Evolutionary conservation across 1,140 invertebrate genomes (phyloP), one percentile per base, ranked within the genome.

Genomic region (Ips nitidus): DNA sequence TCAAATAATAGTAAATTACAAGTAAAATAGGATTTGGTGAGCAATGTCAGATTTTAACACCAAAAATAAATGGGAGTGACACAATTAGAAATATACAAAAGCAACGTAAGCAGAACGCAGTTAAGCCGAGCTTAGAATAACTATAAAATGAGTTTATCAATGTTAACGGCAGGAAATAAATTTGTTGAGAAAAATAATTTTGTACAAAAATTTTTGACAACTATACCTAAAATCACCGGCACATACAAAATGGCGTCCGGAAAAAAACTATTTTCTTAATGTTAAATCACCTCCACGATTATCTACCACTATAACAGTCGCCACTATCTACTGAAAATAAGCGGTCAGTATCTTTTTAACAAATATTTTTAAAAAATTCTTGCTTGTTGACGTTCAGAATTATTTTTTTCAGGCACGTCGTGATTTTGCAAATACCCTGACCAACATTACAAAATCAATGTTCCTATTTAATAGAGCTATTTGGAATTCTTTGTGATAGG

Each of bases 181-280:
- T 22, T 50, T 8, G 6, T 50, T 50, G 45, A 50, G 6, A 50
- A 50, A 50, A 8, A 8, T 50, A 50, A 6, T 50, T 50, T 50
- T 8, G 22, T 50, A 50, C 45, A 50, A 22, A 22, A 50, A 50
- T 50, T 50, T 77, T 75, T 76, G 74, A 75, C 73, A 75, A 75
- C 47, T 75, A 65, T 66, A 70, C 2, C 72, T 53, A 78, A 76
- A 78, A 77, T 76, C 74, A 78, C 77, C 78, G 78, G 78, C 78
- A 76, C 71, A 75, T 75, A 79, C 77, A 79, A 79, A 79, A 79
- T 79, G 78, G 78, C 78, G 78, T 76, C 77, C 72, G 58, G 75
- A 77, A 78, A 75, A 75, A 74, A 78, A 76, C 63, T 70, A 76
- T 74, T 75, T 73, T 70, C 73, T 70, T 75, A 69, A 72, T 72